Conservation (phyloP, 2,797 vertebrate species). For the Hippoglossus hippoglossus region DNA sequence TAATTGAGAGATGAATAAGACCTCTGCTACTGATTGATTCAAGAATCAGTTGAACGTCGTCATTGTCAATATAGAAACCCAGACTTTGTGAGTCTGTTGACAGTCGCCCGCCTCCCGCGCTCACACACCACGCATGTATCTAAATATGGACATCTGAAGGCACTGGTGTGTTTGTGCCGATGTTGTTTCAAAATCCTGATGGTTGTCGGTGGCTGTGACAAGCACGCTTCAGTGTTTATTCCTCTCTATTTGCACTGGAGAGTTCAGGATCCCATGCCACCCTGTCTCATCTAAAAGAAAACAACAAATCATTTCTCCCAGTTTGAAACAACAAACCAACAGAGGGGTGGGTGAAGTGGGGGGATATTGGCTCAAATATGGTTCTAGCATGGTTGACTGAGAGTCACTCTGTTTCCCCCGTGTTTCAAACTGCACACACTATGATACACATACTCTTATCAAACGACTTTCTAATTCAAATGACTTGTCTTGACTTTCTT, state of each 20-base stretch:
- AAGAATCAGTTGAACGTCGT: constrained; percentile 68
- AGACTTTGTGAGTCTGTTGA: constrained; percentile 51
- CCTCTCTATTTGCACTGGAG: constrained; percentile 65
- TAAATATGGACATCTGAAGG: constrained; percentile 73
- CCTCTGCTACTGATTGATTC: constrained; percentile 73
- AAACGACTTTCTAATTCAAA: neutral
- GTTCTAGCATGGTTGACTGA: constrained; percentile 53
- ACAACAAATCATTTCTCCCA: constrained; percentile 69
- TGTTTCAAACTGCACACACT: constrained; percentile 8
- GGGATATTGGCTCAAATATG: constrained; percentile 47
- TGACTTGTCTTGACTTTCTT: constrained; percentile 8
- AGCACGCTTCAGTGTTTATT: constrained; percentile 62
- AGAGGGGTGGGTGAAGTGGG: constrained; percentile 17
- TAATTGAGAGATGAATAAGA: constrained; percentile 84
- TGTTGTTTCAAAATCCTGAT: constrained; percentile 62
- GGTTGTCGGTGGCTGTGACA: constrained; percentile 64
- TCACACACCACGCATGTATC: constrained; percentile 30
- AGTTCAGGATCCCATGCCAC: constrained; percentile 66
- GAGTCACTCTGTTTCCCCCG: constrained; percentile 24
- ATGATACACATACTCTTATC: constrained; percentile 1
- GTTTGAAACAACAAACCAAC: constrained; percentile 61
- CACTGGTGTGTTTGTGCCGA: constrained; percentile 47
- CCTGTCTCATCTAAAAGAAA: constrained; percentile 70
- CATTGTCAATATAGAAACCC: constrained; percentile 63
- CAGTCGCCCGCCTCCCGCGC: constrained; percentile 44